phyloP scores from a whole-genome alignment of 2,113 vertebrate species.

The Eudyptes chrysolophus region DNA sequence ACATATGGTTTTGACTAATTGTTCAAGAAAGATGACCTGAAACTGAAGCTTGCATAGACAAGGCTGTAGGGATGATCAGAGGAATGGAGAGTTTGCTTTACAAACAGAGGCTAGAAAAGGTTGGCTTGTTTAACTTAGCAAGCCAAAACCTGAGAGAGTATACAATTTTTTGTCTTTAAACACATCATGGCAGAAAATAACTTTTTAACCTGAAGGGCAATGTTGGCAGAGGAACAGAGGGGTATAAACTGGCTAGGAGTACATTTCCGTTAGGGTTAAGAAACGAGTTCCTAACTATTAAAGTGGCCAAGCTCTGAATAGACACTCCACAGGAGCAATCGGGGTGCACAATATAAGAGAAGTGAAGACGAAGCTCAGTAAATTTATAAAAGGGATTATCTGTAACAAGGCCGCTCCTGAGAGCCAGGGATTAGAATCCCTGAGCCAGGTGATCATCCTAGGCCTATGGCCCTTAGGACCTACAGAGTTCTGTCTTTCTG shows the following conservation, averaged over 20 bases:
- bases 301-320: neutral
- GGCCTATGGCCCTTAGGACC: neutral
- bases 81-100: neutral
- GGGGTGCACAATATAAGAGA: neutral
- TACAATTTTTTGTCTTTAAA: neutral
- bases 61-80: neutral
- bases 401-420: neutral
- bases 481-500: neutral
- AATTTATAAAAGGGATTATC: neutral
- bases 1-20: neutral
- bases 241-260: neutral
- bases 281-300: neutral
- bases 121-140: neutral
- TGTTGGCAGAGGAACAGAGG: neutral
- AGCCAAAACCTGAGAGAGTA: neutral
- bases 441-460: neutral
- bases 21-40: neutral
- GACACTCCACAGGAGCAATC: fast-evolving
- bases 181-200: neutral
- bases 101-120: neutral
- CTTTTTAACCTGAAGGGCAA: neutral
- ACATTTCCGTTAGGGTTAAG: neutral
- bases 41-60: neutral
- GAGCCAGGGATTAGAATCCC: neutral
- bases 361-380: neutral